These are phyloP conservation scores for Pterois miles DNA, from an alignment of 2,797 vertebrate genomes.

Conservation along the genomic window DNA sequence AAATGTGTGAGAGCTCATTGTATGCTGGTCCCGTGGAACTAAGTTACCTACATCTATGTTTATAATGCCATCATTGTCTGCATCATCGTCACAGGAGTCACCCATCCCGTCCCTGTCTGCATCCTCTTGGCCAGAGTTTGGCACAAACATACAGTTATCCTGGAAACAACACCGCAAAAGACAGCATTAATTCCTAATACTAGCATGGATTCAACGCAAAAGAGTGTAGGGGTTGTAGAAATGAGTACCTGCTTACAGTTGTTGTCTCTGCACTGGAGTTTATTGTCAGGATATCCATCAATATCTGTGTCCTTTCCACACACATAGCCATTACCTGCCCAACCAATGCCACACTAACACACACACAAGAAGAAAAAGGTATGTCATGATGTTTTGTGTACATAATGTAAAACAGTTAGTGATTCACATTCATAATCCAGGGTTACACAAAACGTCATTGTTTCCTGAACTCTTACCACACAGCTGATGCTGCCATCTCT, in stretches of 20 bases:
- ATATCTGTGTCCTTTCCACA: constrained; percentile 97
- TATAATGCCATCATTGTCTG: constrained; percentile 92
- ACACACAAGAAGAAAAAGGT: background rate
- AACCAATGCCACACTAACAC: constrained; percentile 92
- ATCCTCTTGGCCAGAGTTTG: constrained; percentile 98
- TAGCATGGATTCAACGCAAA: background rate
- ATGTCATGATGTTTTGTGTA: background rate
- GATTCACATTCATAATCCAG: background rate
- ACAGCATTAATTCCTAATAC: background rate
- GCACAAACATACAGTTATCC: constrained; percentile 97
- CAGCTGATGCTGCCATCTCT: constrained; percentile 90
- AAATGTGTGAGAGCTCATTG: background rate
- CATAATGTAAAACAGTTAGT: background rate
- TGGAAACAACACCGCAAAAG: constrained; percentile 62
- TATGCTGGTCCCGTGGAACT: background rate
- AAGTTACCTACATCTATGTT: constrained; percentile 87
- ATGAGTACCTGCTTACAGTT: constrained; percentile 89
- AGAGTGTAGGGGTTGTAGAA: background rate
- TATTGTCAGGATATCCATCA: constrained; percentile 91
- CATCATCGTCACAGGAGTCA: constrained; percentile 94
- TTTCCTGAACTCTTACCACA: constrained; percentile 79
- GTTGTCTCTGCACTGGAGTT: constrained; percentile 86
- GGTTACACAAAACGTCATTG: background rate
- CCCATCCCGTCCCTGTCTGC: constrained; percentile 91
- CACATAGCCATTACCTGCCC: constrained; percentile 94